Conservation (phyloP, 2,113 vertebrate genomes). For the Phylloscopus trochilus region DNA sequence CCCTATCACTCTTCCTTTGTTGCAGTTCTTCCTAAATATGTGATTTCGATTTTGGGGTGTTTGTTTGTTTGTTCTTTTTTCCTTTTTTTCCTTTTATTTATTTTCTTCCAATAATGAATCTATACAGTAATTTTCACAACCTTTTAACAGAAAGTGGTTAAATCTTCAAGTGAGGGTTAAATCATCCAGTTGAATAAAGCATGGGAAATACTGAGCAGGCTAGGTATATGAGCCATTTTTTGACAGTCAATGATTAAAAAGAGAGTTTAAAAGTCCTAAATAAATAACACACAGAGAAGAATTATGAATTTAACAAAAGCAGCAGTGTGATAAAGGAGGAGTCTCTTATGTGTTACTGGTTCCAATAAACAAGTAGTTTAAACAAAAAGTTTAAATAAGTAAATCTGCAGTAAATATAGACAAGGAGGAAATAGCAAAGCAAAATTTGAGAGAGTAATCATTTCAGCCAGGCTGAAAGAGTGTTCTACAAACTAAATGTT, state of each 20-base stretch:
- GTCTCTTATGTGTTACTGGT: neutral
- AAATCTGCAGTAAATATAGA: neutral
- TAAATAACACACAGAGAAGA: neutral
- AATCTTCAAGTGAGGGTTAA: neutral
- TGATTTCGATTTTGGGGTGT: neutral
- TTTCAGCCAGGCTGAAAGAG: neutral
- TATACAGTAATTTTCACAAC: neutral
- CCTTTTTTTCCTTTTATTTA: neutral
- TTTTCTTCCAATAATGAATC: neutral
- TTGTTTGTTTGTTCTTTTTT: too few relatives aligned
- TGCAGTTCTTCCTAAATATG: neutral
- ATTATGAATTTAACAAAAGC: neutral
- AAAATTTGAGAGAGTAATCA: neutral
- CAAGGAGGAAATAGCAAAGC: neutral
- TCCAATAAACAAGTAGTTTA: neutral
- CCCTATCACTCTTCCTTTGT: neutral
- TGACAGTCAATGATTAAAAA: neutral
- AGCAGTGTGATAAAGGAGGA: neutral
- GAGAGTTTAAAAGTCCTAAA: neutral
- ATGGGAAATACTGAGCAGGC: neutral
- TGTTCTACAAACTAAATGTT: neutral
- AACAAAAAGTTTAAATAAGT: neutral
- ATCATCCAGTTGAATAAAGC: neutral
- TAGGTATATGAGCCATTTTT: neutral
- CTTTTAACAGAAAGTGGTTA: neutral